These are phyloP conservation scores for Pachliopta kotzebuea DNA, from an alignment of 2,888 invertebrate species.

Conservation along the genomic window DNA sequence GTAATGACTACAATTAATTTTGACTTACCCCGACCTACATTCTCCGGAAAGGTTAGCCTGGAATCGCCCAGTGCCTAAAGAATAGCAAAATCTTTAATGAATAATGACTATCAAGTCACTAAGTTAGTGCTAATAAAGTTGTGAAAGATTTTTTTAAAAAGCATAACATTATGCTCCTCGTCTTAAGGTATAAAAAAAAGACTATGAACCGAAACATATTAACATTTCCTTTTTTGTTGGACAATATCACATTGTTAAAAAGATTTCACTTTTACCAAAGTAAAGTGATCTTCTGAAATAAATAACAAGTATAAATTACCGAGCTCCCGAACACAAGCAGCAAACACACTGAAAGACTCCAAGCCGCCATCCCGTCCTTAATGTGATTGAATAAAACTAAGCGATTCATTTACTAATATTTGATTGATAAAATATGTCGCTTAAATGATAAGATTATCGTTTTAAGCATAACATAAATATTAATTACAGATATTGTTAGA, in stretches of 20 bases:
- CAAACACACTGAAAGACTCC: constrained; percentile 42
- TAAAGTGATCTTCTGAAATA: not conserved
- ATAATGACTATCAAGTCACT: too few relatives aligned
- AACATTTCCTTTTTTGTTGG: too few relatives aligned
- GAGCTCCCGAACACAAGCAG: constrained; percentile 38
- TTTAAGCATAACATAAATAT: constrained; percentile 21
- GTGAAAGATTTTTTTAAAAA: too few relatives aligned
- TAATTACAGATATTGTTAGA: constrained; percentile 27
- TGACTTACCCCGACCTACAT: constrained; percentile 24
- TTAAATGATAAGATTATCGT: constrained; percentile 31
- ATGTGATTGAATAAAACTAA: constrained; percentile 6
- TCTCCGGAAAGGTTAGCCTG: constrained; percentile 41
- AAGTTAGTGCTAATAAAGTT: too few relatives aligned
- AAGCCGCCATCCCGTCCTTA: constrained; percentile 36
- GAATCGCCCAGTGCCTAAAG: constrained; percentile 37
- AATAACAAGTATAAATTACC: constrained; percentile 40
- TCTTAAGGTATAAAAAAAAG: too few relatives aligned
- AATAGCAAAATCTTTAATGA: not conserved
- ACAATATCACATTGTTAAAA: too few relatives aligned
- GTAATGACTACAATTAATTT: too few relatives aligned
- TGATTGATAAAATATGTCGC: constrained; percentile 27
- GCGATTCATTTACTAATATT: constrained; percentile 4
- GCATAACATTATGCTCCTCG: too few relatives aligned
- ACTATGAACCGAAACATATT: not conserved
- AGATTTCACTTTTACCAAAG: too few relatives aligned